These are phyloP conservation scores for Brenthis hecate DNA, from an alignment of 2,888 invertebrate species.

Conservation along the genomic window DNA sequence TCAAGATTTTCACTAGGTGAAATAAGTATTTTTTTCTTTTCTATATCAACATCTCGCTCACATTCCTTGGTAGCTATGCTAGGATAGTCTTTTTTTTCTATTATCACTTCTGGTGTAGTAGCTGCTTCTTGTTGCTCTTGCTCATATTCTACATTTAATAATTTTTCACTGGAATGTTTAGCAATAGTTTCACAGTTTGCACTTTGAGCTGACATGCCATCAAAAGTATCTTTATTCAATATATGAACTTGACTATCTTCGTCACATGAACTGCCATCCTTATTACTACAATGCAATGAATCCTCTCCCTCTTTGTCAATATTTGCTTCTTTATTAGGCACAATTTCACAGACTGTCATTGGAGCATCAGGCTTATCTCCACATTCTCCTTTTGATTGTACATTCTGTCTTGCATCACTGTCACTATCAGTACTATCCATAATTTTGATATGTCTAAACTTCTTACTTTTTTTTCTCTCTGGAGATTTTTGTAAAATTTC, in stretches of 20 bases:
- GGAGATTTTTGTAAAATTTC: slow-evolving; percentile 5
- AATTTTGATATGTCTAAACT: slow-evolving; percentile 44
- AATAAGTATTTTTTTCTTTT: neutral
- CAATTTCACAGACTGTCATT: neutral
- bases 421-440: slow-evolving; percentile 49
- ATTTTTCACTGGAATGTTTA: neutral
- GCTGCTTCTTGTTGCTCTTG: neutral
- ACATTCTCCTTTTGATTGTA: slow-evolving; percentile 3
- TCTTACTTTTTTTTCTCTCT: slow-evolving; percentile 38
- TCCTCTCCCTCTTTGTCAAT: neutral
- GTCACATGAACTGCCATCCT: no score
- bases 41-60: neutral
- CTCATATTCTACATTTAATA: neutral
- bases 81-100: neutral
- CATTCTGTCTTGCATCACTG: slow-evolving; percentile 27
- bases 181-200: no score
- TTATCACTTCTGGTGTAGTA: neutral
- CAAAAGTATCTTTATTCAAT: no score
- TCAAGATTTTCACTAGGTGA: neutral
- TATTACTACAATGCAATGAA: neutral
- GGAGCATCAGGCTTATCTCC: slow-evolving; percentile 1
- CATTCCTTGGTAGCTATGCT: neutral
- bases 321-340: slow-evolving; percentile 5
- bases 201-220: no score
- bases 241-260: no score